phyloP scores from a whole-genome alignment of 2,888 invertebrate genomes.

The Atrina japonica region DNA sequence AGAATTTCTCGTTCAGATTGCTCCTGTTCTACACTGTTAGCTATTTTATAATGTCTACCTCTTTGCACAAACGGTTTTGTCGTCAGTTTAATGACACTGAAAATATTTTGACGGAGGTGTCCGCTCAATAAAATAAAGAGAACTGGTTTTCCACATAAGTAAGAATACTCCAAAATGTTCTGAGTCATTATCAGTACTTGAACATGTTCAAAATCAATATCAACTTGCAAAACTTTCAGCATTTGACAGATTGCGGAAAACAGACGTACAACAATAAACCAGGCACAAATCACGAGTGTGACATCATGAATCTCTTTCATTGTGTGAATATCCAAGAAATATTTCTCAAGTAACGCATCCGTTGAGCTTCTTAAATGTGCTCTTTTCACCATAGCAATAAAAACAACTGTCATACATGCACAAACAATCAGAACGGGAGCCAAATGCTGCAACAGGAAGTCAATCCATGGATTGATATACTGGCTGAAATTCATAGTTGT shows the following conservation, averaged over 20 bases:
- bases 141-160: constrained; percentile 30
- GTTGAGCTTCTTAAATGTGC: constrained; percentile 34
- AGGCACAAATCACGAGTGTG: constrained; percentile 41
- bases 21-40: background rate
- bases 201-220: background rate
- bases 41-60: background rate
- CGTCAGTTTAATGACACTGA: background rate
- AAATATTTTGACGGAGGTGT: constrained; percentile 10
- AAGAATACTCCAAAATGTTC: constrained; percentile 25
- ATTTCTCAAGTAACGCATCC: constrained; percentile 61
- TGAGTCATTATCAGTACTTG: background rate
- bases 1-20: too few species aligned
- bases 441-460: constrained; percentile 66
- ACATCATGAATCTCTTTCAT: constrained; percentile 59
- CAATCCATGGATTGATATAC: constrained; percentile 72
- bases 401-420: constrained; percentile 56
- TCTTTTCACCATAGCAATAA: constrained; percentile 26
- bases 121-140: constrained; percentile 30
- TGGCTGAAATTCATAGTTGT: constrained; percentile 67
- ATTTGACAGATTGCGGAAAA: background rate
- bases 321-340: constrained; percentile 69
- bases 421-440: constrained; percentile 68
- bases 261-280: constrained; percentile 15
- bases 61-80: background rate
- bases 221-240: background rate